Conservation (phyloP, 2,888 invertebrate genomes). For the Campoplex capitator region DNA sequence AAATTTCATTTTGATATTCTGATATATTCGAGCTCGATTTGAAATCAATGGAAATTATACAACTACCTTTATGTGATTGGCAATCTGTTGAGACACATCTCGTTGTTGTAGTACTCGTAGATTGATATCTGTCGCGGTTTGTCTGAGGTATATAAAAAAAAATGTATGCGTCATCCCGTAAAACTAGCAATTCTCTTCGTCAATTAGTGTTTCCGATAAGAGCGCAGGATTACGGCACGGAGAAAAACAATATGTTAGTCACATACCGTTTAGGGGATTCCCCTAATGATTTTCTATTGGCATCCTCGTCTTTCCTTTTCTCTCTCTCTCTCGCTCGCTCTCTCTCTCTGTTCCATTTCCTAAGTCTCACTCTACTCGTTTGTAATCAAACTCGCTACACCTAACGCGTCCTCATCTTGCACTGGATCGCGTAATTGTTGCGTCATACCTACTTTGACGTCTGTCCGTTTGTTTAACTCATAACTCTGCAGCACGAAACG, state of each 20-base stretch:
- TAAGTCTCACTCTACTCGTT: neutral
- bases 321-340: too few species aligned
- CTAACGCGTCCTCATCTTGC: slow-evolving; percentile 36
- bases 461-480: slow-evolving; percentile 33
- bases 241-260: slow-evolving; percentile 62
- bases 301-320: neutral
- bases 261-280: slow-evolving; percentile 54
- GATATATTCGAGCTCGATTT: neutral
- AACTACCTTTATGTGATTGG: neutral
- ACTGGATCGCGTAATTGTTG: slow-evolving; percentile 49
- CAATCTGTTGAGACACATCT: neutral
- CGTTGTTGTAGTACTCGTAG: slow-evolving; percentile 16
- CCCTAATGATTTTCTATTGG: slow-evolving; percentile 28
- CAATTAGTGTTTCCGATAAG: slow-evolving; percentile 63
- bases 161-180: slow-evolving; percentile 57
- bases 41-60: neutral
- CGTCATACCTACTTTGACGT: slow-evolving; percentile 42
- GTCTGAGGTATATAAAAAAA: slow-evolving; percentile 43
- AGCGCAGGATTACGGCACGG: slow-evolving; percentile 48
- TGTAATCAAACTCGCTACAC: neutral
- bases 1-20: neutral
- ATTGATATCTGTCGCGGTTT: slow-evolving; percentile 49
- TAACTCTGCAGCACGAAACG: slow-evolving; percentile 9
- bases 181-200: slow-evolving; percentile 49
- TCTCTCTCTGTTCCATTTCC: neutral